Conservation (phyloP, 2,888 invertebrate genomes). For the Nomada goodeniana region DNA sequence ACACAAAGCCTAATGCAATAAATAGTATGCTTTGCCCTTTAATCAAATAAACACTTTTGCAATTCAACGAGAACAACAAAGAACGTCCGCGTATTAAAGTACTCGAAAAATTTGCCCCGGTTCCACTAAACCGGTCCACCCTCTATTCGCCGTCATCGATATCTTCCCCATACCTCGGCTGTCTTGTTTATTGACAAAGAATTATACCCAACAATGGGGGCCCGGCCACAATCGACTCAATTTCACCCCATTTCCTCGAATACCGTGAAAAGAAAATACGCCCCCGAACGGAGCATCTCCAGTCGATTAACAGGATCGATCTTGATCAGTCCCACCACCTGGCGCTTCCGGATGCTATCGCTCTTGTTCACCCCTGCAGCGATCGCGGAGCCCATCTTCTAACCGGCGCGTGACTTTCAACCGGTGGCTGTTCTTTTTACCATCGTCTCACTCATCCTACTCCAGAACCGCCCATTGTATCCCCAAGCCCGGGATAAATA, state of each 20-base stretch:
- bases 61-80: background rate
- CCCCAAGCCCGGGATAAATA: constrained; percentile 72
- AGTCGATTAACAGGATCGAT: constrained; percentile 34
- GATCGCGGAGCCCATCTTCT: constrained; percentile 27
- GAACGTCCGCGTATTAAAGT: background rate
- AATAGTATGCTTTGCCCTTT: background rate
- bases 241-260: constrained; percentile 31
- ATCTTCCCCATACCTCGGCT: constrained; percentile 12
- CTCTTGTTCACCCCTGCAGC: constrained; percentile 9
- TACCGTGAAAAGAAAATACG: constrained; percentile 13
- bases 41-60: no score
- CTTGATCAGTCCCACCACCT: constrained; percentile 35
- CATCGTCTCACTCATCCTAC: constrained; percentile 26
- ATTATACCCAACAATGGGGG: constrained; percentile 22
- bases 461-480: constrained; percentile 56
- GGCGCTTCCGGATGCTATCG: constrained; percentile 48
- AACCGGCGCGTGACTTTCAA: constrained; percentile 68
- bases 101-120: background rate
- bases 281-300: constrained; percentile 15
- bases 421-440: constrained; percentile 65
- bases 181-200: constrained; percentile 30
- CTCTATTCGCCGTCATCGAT: constrained; percentile 1
- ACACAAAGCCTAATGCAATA: background rate
- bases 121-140: no score
- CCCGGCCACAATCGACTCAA: constrained; percentile 18